Base-by-base conservation (phyloP, 2,113 vertebrate species). In the Fukomys damarensis region DNA sequence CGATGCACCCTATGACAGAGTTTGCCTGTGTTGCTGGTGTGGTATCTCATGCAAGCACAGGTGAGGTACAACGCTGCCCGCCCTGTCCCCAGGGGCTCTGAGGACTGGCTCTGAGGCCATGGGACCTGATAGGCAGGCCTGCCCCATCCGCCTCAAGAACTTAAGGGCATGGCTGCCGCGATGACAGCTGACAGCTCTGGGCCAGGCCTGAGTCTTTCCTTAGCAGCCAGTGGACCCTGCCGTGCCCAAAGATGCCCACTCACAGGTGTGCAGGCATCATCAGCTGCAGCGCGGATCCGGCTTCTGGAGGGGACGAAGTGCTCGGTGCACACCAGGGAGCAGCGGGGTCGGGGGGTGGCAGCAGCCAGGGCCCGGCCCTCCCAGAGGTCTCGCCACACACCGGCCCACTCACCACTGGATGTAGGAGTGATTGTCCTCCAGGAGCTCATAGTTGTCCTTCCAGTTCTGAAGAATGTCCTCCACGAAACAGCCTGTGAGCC, bases 371-470 rank as follows among this genome's bases (percentile, higher is more conserved):
- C 3, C 32, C 1, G 9, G 4, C 16, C 46, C 46, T 7, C 12
- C 76, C 35, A 13, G 2, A 28, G 30, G 1, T 19, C 2, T 30
- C 0, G 3, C 28, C 43, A 0, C 0, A 0, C 20, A 13, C 49
- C 1, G 1, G 0, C 14, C 56, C 16, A 94, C 98, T 98, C 98
- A 99, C 99, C 99, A 99, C 93, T 99, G 99, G 97, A 99, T 99
- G 97, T 99, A 99, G 0, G 99, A 99, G 98, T 99, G 99, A 92
- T 99, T 99, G 97, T 99, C 98, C 97, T 99, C 99, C 89, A 99
- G 98, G 65, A 96, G 95, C 12, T 99, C 99, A 89, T 99, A 99
- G 84, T 99, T 98, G 0, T 98, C 98, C 94, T 94, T 99, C 99
- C 99, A 99, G 13, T 98, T 98, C 16, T 98, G 99, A 80, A 99